Evolutionary conservation across 2,797 vertebrate genomes (phyloP), one percentile per base, ranked within the genome.

Genomic region (Botia almorhae): DNA sequence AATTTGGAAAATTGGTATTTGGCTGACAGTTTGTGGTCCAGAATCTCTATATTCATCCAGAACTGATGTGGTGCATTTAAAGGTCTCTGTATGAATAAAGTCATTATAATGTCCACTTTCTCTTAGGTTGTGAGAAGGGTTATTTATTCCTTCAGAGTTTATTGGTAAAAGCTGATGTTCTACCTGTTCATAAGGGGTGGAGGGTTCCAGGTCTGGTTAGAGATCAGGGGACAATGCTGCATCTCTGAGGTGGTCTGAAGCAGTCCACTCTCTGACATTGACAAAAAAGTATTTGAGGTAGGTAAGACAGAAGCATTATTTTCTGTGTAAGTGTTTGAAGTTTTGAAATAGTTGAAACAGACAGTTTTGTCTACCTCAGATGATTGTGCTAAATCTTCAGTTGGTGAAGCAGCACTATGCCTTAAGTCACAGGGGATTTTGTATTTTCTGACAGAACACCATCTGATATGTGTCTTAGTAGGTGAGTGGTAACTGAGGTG

Each of bases 401-500:
- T 86, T 74, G 75, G 64, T 82, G 12, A 82, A 26, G 73, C 48
- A 6, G 72, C 82, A 75, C 78, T 89, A 67, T 76, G 5, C 69
- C 73, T 76, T 87, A 70, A 56, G 81, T 70, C 36, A 88, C 85
- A 61, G 86, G 76, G 17, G 73, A 86, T 73, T 81, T 86, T 78
- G 73, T 53, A 17, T 48, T 74, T 51, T 89, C 73, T 83, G 60
- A 58, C 84, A 87, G 46, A 82, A 73, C 12, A 90, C 84, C 58
- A 69, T 53, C 64, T 84, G 84, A 58, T 83, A 73, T 82, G 23
- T 50, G 78, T 85, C 11, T 64, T 70, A 19, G 23, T 26, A 26
- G 23, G 23, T 26, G 23, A 26, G 23, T 26, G 23, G 23, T 26
- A 87, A 61, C 75, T 85, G 88, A 82, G 89, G 90, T 71, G 90